These are phyloP conservation scores for Melangyna quadrimaculata DNA, from an alignment of 2,888 invertebrate genomes.

Conservation along the genomic window DNA sequence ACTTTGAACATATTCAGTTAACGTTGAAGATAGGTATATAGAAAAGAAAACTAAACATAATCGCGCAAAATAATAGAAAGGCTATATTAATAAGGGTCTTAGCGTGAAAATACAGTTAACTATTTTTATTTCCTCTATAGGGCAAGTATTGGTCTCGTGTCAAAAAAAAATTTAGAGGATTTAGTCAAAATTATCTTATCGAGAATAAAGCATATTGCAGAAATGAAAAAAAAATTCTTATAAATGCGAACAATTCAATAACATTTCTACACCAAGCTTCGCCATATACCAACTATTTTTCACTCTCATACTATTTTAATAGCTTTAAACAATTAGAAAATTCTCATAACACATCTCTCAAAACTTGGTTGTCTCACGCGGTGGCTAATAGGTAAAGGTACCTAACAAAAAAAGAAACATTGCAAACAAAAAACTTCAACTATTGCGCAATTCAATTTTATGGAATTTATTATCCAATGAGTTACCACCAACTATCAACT, in stretches of 20 bases:
- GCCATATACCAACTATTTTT: neutral
- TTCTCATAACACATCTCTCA: neutral
- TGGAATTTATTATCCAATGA: slow-evolving; percentile 58
- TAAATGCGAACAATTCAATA: neutral
- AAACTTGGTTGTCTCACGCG: neutral
- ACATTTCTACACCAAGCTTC: neutral
- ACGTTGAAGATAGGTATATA: too few species aligned
- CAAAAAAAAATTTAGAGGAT: too few species aligned
- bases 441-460: slow-evolving; percentile 45
- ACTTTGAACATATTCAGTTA: slow-evolving; percentile 32
- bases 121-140: too few species aligned
- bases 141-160: too few species aligned
- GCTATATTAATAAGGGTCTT: too few species aligned
- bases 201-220: too few species aligned
- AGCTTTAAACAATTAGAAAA: slow-evolving; percentile 2
- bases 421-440: neutral
- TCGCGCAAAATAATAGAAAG: too few species aligned
- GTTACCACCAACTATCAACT: slow-evolving; percentile 34
- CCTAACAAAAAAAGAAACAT: too few species aligned
- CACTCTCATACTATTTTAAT: neutral
- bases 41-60: too few species aligned
- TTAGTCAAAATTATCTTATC: too few species aligned
- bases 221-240: neutral
- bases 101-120: too few species aligned
- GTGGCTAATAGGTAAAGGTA: neutral